Evolutionary conservation across 1,140 invertebrate species (phyloP), one percentile per base, ranked within the genome.

Genomic region (Caenorhabditis tropicalis): DNA sequence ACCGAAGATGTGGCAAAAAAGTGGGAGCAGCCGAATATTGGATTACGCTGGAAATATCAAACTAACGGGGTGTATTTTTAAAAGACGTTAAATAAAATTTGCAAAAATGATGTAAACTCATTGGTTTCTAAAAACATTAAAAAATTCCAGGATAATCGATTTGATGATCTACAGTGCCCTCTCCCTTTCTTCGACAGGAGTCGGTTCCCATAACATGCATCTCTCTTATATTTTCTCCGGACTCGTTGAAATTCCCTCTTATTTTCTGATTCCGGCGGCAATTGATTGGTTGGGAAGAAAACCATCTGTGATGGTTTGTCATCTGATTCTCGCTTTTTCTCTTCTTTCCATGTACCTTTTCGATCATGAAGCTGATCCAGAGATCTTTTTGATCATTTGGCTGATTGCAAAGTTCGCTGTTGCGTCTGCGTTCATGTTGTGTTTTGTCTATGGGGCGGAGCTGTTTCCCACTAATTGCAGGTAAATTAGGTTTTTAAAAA

Each of bases 401-500:
- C 49, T 84, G 6, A 58, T 84, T 46, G 83, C 65, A 16, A 84
- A 84, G 51, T 84, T 84, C 16, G 70, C 58, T 3, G 49, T 70
- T 7, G 65, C 83, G 1, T 84, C 83, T 29, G 83, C 74, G 10
- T 84, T 84, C 49, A 58, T 65, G 74, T 70, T 65, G 24, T 84
- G 83, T n/a, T 84, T 84, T 19, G 70, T 84, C 19, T 84, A 84
- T 49, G 83, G 83, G 7, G 70, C 58, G 0, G 83, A 84, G 24
- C 10, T 84, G 7, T 84, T 84, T 27, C 79, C 83, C 0, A 70
- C 65, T 19, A 51, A 79, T 27, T 74, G 46, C 39, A 51, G 83
- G 65, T 74, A 10, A 65, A 31, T 7, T 27, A 19, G 16, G 16
- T n/a, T n/a, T n/a, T n/a, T n/a, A n/a, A n/a, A n/a, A n/a, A n/a